Evolutionary conservation across 2,113 vertebrate genomes (phyloP).

Genomic region (Embiotoca jacksoni): DNA sequence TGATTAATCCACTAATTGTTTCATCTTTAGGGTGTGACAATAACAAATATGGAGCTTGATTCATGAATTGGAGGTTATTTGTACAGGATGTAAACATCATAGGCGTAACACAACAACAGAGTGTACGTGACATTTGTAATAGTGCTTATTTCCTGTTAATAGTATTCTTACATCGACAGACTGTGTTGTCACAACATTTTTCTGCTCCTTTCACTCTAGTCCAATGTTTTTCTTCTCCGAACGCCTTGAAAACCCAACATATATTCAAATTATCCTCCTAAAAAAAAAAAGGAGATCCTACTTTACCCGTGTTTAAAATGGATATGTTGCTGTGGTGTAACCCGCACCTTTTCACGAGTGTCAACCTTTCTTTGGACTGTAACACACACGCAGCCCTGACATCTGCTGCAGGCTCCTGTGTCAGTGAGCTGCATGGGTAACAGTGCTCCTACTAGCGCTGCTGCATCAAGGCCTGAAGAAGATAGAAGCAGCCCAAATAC

Average conservation of each 20-base stretch:
- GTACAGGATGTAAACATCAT: no score
- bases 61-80: no score
- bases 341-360: constrained; percentile 29
- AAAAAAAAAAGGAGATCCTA: background rate
- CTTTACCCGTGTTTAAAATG: background rate
- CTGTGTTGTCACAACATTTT: background rate
- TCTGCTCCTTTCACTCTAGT: background rate
- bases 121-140: no score
- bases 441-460: constrained; percentile 42
- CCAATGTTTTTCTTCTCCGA: background rate
- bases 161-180: no score
- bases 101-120: no score
- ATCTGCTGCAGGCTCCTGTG: constrained; percentile 10
- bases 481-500: constrained; percentile 35
- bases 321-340: background rate
- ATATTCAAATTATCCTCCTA: background rate
- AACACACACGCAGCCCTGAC: background rate
- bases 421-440: constrained; percentile 56
- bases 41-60: no score
- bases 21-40: no score
- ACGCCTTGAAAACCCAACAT: background rate
- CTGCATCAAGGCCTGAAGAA: constrained; percentile 53
- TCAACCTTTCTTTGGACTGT: constrained; percentile 44
- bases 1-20: no score
- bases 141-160: no score